A percentile compares a stretch with the other conserved stretches of the same genome.
Conservation (phyloP, 2,797 vertebrate species). For the Phalloptychus januarius region DNA sequence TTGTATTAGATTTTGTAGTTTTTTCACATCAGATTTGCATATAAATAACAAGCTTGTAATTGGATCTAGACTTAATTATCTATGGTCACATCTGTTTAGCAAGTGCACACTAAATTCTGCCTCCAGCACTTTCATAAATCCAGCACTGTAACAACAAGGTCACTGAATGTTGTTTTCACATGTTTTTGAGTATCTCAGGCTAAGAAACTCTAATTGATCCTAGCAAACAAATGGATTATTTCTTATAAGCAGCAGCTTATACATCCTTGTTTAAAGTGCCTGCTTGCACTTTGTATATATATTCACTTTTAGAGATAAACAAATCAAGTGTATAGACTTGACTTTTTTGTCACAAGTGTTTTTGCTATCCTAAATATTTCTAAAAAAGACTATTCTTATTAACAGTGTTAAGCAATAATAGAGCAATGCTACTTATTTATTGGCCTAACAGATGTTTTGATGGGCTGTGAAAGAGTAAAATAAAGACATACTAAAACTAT, state of each 20-base stretch:
- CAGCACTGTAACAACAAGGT: conserved; percentile 50
- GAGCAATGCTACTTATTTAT: conserved; percentile 27
- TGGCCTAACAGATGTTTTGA: conserved; percentile 36
- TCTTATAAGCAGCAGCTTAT: conserved; percentile 80
- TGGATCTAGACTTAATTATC: conserved; percentile 31
- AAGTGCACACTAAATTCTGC: conserved; percentile 41
- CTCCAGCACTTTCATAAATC: conserved; percentile 43
- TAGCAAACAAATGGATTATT: conserved; percentile 68
- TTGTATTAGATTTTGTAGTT: conserved; percentile 9
- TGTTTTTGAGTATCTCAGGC: conserved; percentile 61
- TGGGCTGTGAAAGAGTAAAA: conserved; percentile 46
- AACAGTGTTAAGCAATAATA: conserved; percentile 41
- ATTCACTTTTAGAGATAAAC: conserved; percentile 70
- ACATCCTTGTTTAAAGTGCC: conserved; percentile 89
- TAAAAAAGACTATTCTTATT: conserved; percentile 6
- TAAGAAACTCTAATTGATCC: conserved; percentile 59
- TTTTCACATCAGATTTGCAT: conserved; percentile 32
- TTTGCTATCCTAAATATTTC: conserved; percentile 68
- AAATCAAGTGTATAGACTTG: conserved; percentile 80
- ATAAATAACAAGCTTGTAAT: conserved; percentile 40
- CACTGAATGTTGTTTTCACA: conserved; percentile 60
- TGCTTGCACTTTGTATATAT: conserved; percentile 91
- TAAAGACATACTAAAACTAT: conserved; percentile 14
- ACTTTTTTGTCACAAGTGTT: conserved; percentile 62
- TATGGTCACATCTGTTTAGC: conserved; percentile 42